These are phyloP conservation scores for Helogale parvula DNA, from an alignment of 2,113 vertebrate genomes.

Conservation along the genomic window DNA sequence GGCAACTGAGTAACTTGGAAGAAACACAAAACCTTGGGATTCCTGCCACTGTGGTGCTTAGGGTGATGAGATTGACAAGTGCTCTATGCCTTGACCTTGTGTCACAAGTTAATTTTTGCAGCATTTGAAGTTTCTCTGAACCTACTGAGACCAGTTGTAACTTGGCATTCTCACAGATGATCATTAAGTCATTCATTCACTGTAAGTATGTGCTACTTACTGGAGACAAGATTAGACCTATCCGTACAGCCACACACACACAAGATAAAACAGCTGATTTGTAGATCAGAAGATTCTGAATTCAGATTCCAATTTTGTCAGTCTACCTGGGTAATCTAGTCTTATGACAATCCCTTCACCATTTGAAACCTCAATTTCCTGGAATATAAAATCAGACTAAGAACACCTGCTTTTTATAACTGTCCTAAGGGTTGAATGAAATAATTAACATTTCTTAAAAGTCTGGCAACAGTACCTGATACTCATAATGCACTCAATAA, in stretches of 20 bases:
- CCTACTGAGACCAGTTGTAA: neutral
- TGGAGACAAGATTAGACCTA: neutral
- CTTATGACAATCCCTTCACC: neutral
- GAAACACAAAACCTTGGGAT: neutral
- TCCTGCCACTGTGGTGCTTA: neutral
- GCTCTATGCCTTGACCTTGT: neutral
- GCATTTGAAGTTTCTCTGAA: conserved; percentile 11
- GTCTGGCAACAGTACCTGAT: neutral
- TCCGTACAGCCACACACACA: neutral
- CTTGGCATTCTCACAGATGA: neutral
- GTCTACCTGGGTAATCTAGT: neutral
- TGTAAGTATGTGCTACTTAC: neutral
- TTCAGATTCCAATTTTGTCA: neutral
- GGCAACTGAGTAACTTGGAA: neutral
- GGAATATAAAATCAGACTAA: neutral
- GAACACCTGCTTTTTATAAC: neutral
- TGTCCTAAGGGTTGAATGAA: neutral
- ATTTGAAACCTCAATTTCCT: neutral
- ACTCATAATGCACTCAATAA: neutral
- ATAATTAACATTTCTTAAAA: neutral
- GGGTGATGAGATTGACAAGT: neutral
- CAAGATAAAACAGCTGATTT: neutral
- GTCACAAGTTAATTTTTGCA: neutral
- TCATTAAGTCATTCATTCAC: neutral
- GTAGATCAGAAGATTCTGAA: neutral